Evolutionary conservation across 2,797 vertebrate species (phyloP).

Genomic region (Buphagus erythrorhynchus): DNA sequence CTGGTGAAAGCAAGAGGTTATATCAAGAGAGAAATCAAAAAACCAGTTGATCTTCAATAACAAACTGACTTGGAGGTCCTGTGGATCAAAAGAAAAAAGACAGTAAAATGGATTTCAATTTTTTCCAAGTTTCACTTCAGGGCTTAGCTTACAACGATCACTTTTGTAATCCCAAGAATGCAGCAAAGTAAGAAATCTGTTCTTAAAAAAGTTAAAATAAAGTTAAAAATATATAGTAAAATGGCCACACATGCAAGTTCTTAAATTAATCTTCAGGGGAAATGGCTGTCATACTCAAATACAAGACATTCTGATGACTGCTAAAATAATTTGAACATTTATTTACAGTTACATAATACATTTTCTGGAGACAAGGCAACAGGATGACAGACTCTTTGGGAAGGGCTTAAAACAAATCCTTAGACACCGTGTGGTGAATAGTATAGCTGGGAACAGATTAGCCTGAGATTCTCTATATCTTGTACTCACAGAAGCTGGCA

Average conservation of each 20-base stretch:
- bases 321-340: constrained; percentile 24
- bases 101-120: not conserved
- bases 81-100: not conserved
- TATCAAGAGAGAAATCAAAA: not conserved
- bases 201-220: not conserved
- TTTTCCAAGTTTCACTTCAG: not conserved
- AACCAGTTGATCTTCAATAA: not conserved
- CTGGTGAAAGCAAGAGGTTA: not conserved
- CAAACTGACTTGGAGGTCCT: not conserved
- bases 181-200: not conserved
- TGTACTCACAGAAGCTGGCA: not conserved
- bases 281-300: not conserved
- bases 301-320: constrained; percentile 1
- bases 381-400: not conserved
- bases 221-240: not conserved
- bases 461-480: constrained; percentile 26
- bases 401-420: constrained; percentile 56
- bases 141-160: not conserved
- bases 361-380: constrained; percentile 22
- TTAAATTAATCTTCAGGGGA: constrained; percentile 17
- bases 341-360: constrained; percentile 37
- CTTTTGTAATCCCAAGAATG: constrained; percentile 36
- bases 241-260: not conserved
- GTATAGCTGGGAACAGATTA: constrained; percentile 29
- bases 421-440: not conserved